Conservation (phyloP, 1,140 invertebrate genomes). For the Saccostrea glomerata region DNA sequence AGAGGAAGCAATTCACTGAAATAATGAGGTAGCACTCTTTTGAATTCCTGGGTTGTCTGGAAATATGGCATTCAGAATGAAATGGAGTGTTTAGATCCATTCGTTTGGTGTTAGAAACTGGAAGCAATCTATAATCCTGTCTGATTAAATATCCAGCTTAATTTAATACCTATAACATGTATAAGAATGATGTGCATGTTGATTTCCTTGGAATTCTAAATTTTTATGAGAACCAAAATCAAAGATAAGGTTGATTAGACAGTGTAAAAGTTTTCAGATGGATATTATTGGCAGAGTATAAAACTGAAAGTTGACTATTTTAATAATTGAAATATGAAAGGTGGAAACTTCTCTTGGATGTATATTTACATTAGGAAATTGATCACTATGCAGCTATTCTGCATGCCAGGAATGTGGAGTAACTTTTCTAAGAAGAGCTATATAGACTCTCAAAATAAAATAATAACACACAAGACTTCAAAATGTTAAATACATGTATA, state of each 20-base stretch:
- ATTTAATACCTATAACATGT: slow-evolving; percentile 18
- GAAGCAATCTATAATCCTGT: slow-evolving; percentile 18
- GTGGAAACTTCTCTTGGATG: too few species aligned
- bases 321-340: too few species aligned
- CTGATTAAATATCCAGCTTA: not conserved
- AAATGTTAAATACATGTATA: too few species aligned
- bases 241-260: not conserved
- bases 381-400: too few species aligned
- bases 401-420: too few species aligned
- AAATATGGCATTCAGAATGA: slow-evolving; percentile 27
- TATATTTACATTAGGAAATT: too few species aligned
- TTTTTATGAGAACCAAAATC: slow-evolving; percentile 7
- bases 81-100: slow-evolving; percentile 30
- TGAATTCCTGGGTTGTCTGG: slow-evolving; percentile 5
- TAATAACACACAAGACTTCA: too few species aligned
- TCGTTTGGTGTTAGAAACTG: slow-evolving; percentile 22
- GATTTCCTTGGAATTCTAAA: slow-evolving; percentile 14
- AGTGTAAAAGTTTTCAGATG: too few species aligned
- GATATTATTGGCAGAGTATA: too few species aligned
- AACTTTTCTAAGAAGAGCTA: too few species aligned
- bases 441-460: too few species aligned
- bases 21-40: slow-evolving; percentile 1
- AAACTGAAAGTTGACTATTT: too few species aligned
- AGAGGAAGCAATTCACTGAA: slow-evolving; percentile 16
- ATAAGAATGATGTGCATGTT: slow-evolving; percentile 8